Base-by-base conservation (phyloP, 2,888 invertebrate genomes). In the Nephrotoma guestfalica region DNA sequence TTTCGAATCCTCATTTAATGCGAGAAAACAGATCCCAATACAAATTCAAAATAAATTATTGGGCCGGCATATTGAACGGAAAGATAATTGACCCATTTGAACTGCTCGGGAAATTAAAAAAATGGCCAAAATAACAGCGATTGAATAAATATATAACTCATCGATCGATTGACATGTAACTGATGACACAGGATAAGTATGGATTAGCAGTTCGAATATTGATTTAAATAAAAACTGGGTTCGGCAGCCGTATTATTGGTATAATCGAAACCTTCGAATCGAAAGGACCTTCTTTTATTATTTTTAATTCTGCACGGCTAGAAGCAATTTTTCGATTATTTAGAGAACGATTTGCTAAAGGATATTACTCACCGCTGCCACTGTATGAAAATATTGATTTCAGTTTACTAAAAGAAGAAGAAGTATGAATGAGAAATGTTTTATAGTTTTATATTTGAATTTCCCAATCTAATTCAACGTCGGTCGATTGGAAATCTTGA, bases 271-370 rank as follows among this genome's bases (percentile, higher is more conserved):
- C 94, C 2, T 6, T 86, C 57, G n/a, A 57, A 41, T 51, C 2
- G 2, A 86, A 86, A 57, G 96, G 95, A 86, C 94, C 95, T 47
- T 92, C 95, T 42, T 96, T 96, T 90, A 93, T 96, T 87, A 91
- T 96, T 42, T 96, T 96, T 90, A 97, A 97, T 89, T 94, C 94
- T 89, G 96, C 95, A 0, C 93, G 96, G 88, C 90, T 96, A 86
- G 93, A 94, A 88, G 93, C 94, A 0, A 93, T 96, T 86, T 91
- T 95, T 87, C 93, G 93, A 88, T 94, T 93, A 87, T 96, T 94
- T 89, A 91, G 94, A 88, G 92, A 93, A 7, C 93, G 93, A 89
- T 93, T 94, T 4, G 87, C 88, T 4, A 90, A 90, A 13, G 93
- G 93, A 1, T 89, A 90, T 4, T 96, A 96, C 90, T 94, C 94